phyloP scores from a whole-genome alignment of 2,888 invertebrate species.

The Cataglyphis rosenhaueri region DNA sequence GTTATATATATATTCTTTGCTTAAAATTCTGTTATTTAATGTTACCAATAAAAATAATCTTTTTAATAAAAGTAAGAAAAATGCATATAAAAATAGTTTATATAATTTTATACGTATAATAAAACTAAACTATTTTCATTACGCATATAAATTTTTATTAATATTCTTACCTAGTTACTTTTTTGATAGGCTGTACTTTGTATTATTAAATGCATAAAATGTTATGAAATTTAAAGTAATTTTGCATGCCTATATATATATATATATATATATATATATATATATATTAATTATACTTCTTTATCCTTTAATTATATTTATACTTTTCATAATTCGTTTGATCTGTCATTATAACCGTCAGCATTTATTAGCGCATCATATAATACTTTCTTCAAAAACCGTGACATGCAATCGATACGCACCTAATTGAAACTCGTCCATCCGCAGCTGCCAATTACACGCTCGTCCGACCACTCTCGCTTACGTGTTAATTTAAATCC shows the following conservation, averaged over 20 bases:
- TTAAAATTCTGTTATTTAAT: not conserved
- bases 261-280: no score
- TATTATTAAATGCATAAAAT: not conserved
- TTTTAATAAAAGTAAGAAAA: not conserved
- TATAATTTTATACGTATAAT: not conserved
- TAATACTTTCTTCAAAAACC: conserved; percentile 41
- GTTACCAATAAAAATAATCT: not conserved
- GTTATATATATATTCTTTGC: not conserved
- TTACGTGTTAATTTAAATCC: conserved; percentile 44
- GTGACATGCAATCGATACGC: conserved; percentile 22
- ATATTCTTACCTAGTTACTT: not conserved
- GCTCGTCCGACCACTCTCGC: conserved; percentile 46
- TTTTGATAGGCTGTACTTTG: not conserved
- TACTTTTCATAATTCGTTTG: not conserved
- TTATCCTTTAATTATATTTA: conserved; percentile 9
- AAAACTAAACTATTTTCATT: no score
- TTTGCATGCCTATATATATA: not conserved
- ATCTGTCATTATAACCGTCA: conserved; percentile 36
- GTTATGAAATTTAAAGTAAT: not conserved
- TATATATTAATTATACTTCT: not conserved
- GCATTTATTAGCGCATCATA: conserved; percentile 31
- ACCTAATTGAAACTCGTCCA: conserved; percentile 45
- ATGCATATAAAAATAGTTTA: not conserved
- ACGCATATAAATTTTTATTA: not conserved
- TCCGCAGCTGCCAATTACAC: conserved; percentile 47